Evolutionary conservation across 1,140 invertebrate species (phyloP).

Genomic region (Diorhabda carinulata): DNA sequence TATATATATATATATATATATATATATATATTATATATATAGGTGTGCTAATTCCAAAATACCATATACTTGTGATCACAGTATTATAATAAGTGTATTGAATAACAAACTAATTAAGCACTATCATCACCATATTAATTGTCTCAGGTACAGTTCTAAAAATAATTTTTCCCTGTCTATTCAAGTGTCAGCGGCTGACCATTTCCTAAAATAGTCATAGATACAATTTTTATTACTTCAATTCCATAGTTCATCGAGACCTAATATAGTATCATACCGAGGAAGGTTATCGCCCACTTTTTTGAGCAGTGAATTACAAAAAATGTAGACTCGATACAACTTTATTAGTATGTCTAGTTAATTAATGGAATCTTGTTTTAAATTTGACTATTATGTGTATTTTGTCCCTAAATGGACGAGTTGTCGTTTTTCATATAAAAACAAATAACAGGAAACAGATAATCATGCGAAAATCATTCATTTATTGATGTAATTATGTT

Average conservation of each 20-base stretch:
- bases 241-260: not conserved
- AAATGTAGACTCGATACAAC: not conserved
- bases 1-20: too few relatives aligned
- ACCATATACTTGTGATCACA: too few relatives aligned
- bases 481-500: too few relatives aligned
- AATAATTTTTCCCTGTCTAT: not conserved
- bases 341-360: not conserved
- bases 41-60: too few relatives aligned
- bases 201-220: not conserved
- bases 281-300: constrained; percentile 16
- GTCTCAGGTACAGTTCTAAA: not conserved
- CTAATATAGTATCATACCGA: constrained; percentile 14
- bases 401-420: not conserved
- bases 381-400: not conserved
- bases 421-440: too few relatives aligned
- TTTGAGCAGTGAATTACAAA: constrained; percentile 8
- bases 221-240: not conserved
- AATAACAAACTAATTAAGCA: not conserved
- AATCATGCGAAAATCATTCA: too few relatives aligned
- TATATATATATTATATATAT: too few relatives aligned
- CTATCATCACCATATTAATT: not conserved
- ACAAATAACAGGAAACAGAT: too few relatives aligned
- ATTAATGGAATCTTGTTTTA: not conserved
- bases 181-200: not conserved
- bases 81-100: too few relatives aligned